A percentile compares a stretch with the other conserved stretches of the same genome.
Evolutionary conservation across 2,888 invertebrate species (phyloP).

Genomic region (Diarsia mendica): DNA sequence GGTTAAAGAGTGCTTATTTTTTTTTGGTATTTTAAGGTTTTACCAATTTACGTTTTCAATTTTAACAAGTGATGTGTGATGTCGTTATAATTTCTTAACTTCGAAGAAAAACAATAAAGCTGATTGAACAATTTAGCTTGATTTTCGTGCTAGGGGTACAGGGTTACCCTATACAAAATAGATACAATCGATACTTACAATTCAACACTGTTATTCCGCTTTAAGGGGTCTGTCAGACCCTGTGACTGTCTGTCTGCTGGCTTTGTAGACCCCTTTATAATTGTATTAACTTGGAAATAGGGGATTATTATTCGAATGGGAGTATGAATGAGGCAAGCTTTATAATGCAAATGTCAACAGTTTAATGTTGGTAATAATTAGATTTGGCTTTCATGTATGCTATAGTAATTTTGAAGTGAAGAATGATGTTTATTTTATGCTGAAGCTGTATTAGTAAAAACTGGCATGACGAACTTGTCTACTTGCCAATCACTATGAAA

Average conservation of each 20-base stretch:
- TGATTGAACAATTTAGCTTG: not conserved
- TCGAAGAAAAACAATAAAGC: not conserved
- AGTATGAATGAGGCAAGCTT: constrained; percentile 28
- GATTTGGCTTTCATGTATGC: not conserved
- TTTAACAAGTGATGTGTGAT: not conserved
- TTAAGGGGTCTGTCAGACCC: constrained; percentile 48
- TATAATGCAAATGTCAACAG: not conserved
- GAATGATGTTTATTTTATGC: not conserved
- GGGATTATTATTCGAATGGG: constrained; percentile 15
- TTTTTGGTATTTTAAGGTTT: not conserved
- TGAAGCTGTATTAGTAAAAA: not conserved
- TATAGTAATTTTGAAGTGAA: not conserved
- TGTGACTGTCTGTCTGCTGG: constrained; percentile 43
- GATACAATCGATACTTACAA: constrained; percentile 44
- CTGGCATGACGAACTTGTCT: not conserved
- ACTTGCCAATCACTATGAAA: not conserved
- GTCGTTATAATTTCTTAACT: not conserved
- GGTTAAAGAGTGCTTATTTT: not conserved
- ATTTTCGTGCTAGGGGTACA: no score
- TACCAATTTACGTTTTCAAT: not conserved
- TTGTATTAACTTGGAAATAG: constrained; percentile 53
- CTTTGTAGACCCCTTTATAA: constrained; percentile 45
- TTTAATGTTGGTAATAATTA: not conserved
- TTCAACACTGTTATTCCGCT: constrained; percentile 16
- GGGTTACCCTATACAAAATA: not conserved